Base-by-base conservation (phyloP, 92 coral and sea anemone genomes). In the Pocillopora grandis region DNA sequence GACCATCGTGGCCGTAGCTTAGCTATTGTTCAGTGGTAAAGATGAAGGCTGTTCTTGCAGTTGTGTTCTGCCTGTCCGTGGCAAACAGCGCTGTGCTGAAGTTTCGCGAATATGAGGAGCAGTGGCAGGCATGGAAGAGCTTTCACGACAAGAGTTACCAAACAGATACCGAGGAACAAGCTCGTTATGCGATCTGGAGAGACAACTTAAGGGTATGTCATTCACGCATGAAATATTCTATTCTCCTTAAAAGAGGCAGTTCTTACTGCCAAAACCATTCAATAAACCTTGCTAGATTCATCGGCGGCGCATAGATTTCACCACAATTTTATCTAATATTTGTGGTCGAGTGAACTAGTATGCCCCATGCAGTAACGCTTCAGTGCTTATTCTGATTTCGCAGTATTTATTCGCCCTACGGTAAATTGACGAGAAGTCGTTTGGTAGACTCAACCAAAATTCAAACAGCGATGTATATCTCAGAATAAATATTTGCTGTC, bases 81-180 rank as follows among this genome's bases (percentile, higher is more conserved):
- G 80, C 86, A 12, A 72, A 69, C 66, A 87, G 89, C 74, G 78
- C 81, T 27, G 89, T 80, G 12, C 64, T 91, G 86, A 91, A 81
- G 76, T 87, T 87, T 60, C 83, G 85, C 11, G 94, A 90, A 58
- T 84, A 90, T 61, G 82, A 83, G n/a, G 78, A 64, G 0, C 86
- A 92, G 78, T 94, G 98, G 98, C 85, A 83, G 10, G 91, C 92
- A 1, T 95, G 98, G 98, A 95, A 93, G 42, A 20, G 63, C 11
- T 85, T 93, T 60, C 87, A 95, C 80, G 92, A 73, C 56, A 95
- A 95, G 69, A 80, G 66, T 7, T 95, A 95, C 88, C 60, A 65
- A 10, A 77, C 94, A 71, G 87, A 86, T 13, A 85, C 83, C 35
- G 95, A 93, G 58, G 98, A 95, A 74, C 80, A 70, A 10, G 89